A percentile compares a stretch with the other conserved stretches of the same genome.
These are phyloP conservation scores for Gobius niger DNA, from an alignment of 2,113 vertebrate species.

Conservation along the genomic window DNA sequence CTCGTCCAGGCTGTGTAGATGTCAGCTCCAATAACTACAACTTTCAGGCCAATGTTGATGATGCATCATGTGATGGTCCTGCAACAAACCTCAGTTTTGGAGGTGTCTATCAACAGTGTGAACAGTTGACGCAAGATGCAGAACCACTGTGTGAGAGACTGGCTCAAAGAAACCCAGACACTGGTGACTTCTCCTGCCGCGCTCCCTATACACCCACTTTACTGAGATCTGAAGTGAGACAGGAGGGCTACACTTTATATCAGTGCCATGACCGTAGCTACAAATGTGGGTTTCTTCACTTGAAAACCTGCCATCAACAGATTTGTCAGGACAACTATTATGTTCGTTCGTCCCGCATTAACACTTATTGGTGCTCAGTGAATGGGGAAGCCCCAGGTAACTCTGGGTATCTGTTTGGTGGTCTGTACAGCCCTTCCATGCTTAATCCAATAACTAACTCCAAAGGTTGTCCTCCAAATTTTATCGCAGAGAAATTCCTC, in stretches of 20 bases:
- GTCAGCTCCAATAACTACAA: slow-evolving; percentile 83
- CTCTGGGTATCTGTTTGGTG: slow-evolving; percentile 86
- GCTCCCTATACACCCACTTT: slow-evolving; percentile 62
- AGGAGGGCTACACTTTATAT: slow-evolving; percentile 78
- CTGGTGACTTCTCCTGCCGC: slow-evolving; percentile 79
- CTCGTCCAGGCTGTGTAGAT: slow-evolving; percentile 82
- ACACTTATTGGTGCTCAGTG: slow-evolving; percentile 81
- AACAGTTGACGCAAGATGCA: slow-evolving; percentile 38
- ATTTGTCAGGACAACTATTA: slow-evolving; percentile 77
- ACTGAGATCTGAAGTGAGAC: slow-evolving; percentile 76
- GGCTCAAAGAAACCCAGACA: slow-evolving; percentile 83
- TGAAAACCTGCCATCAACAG: slow-evolving; percentile 66
- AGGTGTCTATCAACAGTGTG: slow-evolving; percentile 84
- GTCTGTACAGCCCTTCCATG: slow-evolving; percentile 76
- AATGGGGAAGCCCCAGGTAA: slow-evolving; percentile 32
- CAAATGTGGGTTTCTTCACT: slow-evolving; percentile 21
- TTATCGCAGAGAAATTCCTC: slow-evolving; percentile 74
- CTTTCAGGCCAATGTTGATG: slow-evolving; percentile 87
- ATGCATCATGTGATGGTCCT: slow-evolving; percentile 80
- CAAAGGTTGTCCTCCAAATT: slow-evolving; percentile 79
- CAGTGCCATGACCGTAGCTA: slow-evolving; percentile 69
- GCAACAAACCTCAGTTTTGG: slow-evolving; percentile 86
- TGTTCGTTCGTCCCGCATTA: slow-evolving; percentile 75
- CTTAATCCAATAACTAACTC: slow-evolving; percentile 81
- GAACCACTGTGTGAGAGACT: slow-evolving; percentile 70